Evolutionary conservation across 1,140 invertebrate species (phyloP), one percentile per base, ranked within the genome.

Genomic region (Galleria mellonella): DNA sequence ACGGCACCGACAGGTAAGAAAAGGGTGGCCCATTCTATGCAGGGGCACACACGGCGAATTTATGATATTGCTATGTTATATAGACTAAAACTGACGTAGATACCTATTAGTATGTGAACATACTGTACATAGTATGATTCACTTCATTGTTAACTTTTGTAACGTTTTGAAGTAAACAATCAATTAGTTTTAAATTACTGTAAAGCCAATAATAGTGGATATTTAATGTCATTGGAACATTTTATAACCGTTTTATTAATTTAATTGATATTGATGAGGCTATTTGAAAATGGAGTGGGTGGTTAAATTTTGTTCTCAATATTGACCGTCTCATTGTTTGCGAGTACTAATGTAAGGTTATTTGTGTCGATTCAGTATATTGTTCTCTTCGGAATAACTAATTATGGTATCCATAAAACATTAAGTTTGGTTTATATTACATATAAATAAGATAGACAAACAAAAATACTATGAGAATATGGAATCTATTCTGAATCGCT

Each of bases 171-270:
- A 72, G 68, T 68, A 72, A 82, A 76, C 65, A 73, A 77, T 72
- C 75, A 79, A 78, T 82, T 84, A 71, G 53, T 51, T 40, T 73
- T 72, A 57, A 81, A 69, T 75, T 73, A 78, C 75, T 60, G 57
- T 52, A 51, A 61, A 59, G 61, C 52, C 71, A 49, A 59, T 72
- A 76, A 78, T 73, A 70, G 64, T 63, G 60, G 68, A 69, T 63
- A 77, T 79, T 78, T 81, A 76, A 76, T 68, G 72, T 72, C 55
- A 55, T 64, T 75, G 53, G 49, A 59, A 57, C 55, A 71, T 73
- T 79, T 75, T 77, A 83, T 79, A 77, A 72, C 68, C 68, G 58
- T 72, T 72, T 77, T 72, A 68, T 62, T 76, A 71, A 76, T 76
- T 70, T 83, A 75, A 77, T 83, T 79, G 74, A 62, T 70, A 71